These are phyloP conservation scores for Epiblema foenella DNA, from an alignment of 2,888 invertebrate genomes.

Conservation along the genomic window DNA sequence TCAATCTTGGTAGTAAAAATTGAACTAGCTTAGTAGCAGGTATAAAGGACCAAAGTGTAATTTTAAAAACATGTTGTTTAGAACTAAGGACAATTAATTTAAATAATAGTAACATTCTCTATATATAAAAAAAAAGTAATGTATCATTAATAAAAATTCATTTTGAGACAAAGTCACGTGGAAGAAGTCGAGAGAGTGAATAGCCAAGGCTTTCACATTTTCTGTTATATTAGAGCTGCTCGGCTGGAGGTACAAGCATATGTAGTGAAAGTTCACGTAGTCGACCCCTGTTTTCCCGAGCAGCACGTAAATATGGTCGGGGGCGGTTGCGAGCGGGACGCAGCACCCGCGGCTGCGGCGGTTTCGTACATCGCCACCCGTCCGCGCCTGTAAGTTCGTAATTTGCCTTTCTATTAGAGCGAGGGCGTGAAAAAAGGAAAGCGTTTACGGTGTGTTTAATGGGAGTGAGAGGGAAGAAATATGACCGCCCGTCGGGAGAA, in stretches of 20 bases:
- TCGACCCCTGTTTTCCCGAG: constrained; percentile 76
- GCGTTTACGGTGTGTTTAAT: constrained; percentile 85
- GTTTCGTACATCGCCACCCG: constrained; percentile 85
- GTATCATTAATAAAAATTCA: constrained; percentile 2
- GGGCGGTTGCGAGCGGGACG: constrained; percentile 70
- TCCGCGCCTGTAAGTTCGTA: constrained; percentile 85
- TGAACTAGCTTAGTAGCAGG: too few relatives aligned
- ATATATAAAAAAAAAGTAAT: not conserved
- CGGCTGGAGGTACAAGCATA: constrained; percentile 68
- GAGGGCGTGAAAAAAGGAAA: constrained; percentile 86
- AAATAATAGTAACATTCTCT: too few relatives aligned
- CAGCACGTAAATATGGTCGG: constrained; percentile 66
- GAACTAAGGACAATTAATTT: too few relatives aligned
- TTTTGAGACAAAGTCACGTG: not conserved
- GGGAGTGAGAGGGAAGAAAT: constrained; percentile 85
- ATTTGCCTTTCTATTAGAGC: constrained; percentile 85
- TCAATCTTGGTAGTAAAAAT: not conserved
- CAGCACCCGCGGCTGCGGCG: constrained; percentile 70
- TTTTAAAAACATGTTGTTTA: not conserved
- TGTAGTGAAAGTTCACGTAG: constrained; percentile 80
- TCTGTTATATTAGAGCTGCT: constrained; percentile 26
- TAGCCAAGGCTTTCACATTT: constrained; percentile 32
- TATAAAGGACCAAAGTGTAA: not conserved
- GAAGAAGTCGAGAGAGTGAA: not conserved
- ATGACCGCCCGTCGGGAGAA: constrained; percentile 81